Conservation (phyloP, 2,113 vertebrate species). For the Dascyllus trimaculatus region DNA sequence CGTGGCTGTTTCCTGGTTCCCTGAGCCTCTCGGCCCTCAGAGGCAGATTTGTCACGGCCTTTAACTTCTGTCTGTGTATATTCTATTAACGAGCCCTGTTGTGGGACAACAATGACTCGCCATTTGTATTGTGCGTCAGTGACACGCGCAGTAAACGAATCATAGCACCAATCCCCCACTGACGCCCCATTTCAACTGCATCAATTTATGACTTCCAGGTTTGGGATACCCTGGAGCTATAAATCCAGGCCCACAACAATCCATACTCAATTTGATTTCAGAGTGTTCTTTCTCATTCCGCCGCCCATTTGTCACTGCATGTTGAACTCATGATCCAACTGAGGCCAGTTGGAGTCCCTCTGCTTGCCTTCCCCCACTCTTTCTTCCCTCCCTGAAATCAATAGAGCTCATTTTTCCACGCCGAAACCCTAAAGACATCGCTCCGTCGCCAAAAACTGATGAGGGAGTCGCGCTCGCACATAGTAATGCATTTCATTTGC, state of each 20-base stretch:
- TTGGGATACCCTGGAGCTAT: constrained; percentile 55
- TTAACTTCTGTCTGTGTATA: constrained; percentile 73
- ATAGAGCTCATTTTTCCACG: constrained; percentile 71
- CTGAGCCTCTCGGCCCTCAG: constrained; percentile 8
- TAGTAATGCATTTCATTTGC: constrained; percentile 72
- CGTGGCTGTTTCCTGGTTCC: constrained; percentile 42
- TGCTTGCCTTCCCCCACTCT: constrained; percentile 36
- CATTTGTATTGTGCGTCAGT: constrained; percentile 55
- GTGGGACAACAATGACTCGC: constrained; percentile 65
- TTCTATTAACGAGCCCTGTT: constrained; percentile 68
- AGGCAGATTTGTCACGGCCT: constrained; percentile 66
- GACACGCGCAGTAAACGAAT: constrained; percentile 65
- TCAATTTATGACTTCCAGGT: constrained; percentile 78
- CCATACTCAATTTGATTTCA: constrained; percentile 77
- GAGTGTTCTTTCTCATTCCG: constrained; percentile 68
- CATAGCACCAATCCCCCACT: constrained; percentile 55
- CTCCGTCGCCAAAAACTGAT: constrained; percentile 39
- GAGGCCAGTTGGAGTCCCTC: constrained; percentile 66
- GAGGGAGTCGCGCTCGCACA: constrained; percentile 41
- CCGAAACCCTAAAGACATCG: constrained; percentile 47
- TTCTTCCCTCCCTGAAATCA: constrained; percentile 62
- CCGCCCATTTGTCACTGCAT: constrained; percentile 69
- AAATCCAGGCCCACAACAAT: constrained; percentile 70
- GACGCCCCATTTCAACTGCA: constrained; percentile 70
- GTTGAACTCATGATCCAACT: constrained; percentile 73